phyloP scores from a whole-genome alignment of 2,797 vertebrate genomes.

The Melanotaenia nigrans region DNA sequence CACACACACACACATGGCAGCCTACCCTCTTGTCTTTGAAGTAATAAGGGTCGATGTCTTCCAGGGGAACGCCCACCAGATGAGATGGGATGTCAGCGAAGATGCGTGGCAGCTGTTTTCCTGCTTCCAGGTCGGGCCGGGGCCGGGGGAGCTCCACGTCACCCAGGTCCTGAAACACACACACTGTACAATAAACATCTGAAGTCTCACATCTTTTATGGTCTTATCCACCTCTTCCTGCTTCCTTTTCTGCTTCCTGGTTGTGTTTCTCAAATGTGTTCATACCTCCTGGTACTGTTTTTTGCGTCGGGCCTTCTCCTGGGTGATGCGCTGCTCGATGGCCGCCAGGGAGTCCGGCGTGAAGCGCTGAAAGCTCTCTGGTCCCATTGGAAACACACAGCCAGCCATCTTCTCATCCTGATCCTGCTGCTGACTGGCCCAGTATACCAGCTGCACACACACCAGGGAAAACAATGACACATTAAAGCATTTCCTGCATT shows the following conservation, averaged over 20 bases:
- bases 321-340: slow-evolving; percentile 92
- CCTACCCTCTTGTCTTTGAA: slow-evolving; percentile 90
- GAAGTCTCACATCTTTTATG: neutral
- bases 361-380: slow-evolving; percentile 98
- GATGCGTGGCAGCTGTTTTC: slow-evolving; percentile 94
- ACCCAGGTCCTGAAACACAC: slow-evolving; percentile 81
- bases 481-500: neutral
- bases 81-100: slow-evolving; percentile 92
- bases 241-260: neutral
- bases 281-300: slow-evolving; percentile 76
- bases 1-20: neutral
- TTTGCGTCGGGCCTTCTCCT: slow-evolving; percentile 85
- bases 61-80: slow-evolving; percentile 94
- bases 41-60: slow-evolving; percentile 96
- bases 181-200: neutral
- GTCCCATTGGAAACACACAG: slow-evolving; percentile 95
- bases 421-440: slow-evolving; percentile 84
- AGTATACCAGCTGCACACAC: slow-evolving; percentile 80
- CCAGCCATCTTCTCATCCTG: slow-evolving; percentile 99
- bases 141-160: slow-evolving; percentile 84
- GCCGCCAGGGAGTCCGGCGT: slow-evolving; percentile 96
- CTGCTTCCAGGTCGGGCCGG: slow-evolving; percentile 94
- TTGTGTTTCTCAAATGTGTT: neutral
- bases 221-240: slow-evolving; percentile 1
- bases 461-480: neutral